Evolutionary conservation across 1,140 invertebrate species (phyloP).

Genomic region (Drosophila persimilis): DNA sequence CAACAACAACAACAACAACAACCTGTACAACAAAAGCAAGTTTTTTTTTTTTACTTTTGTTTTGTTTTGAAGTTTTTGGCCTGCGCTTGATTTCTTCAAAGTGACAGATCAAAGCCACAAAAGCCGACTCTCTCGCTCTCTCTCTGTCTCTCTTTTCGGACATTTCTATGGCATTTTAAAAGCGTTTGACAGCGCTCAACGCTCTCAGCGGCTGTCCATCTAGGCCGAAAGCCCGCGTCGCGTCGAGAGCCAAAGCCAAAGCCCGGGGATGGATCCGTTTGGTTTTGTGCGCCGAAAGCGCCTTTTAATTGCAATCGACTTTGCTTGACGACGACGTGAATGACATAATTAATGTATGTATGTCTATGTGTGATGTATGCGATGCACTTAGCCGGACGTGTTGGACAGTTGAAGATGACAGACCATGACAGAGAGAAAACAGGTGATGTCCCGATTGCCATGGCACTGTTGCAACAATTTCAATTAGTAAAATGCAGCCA

Average conservation of each 20-base stretch:
- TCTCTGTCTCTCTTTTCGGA: constrained; percentile 41
- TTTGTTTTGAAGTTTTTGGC: constrained; percentile 73
- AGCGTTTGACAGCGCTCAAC: constrained; percentile 80
- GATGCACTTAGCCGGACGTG: constrained; percentile 70
- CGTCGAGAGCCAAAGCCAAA: constrained; percentile 19
- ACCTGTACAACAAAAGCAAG: constrained; percentile 41
- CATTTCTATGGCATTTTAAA: constrained; percentile 78
- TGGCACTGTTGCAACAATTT: constrained; percentile 25
- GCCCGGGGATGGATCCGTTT: neutral
- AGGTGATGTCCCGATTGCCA: constrained; percentile 27
- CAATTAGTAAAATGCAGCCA: constrained; percentile 70
- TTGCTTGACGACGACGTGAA: constrained; percentile 59
- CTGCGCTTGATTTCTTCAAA: constrained; percentile 80
- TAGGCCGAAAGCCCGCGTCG: constrained; percentile 7
- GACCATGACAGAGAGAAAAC: constrained; percentile 31
- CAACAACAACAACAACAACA: constrained; percentile 24
- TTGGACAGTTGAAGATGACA: constrained; percentile 79
- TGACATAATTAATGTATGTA: constrained; percentile 80
- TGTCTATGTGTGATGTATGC: constrained; percentile 29
- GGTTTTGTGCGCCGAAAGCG: constrained; percentile 51
- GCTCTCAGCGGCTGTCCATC: constrained; percentile 49
- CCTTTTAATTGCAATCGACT: constrained; percentile 78
- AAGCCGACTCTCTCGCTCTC: constrained; percentile 42
- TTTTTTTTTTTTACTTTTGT: too few relatives aligned
- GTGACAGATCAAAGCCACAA: constrained; percentile 79